Evolutionary conservation across 2,888 invertebrate genomes (phyloP).

Genomic region (Nephrotoma guestfalica): DNA sequence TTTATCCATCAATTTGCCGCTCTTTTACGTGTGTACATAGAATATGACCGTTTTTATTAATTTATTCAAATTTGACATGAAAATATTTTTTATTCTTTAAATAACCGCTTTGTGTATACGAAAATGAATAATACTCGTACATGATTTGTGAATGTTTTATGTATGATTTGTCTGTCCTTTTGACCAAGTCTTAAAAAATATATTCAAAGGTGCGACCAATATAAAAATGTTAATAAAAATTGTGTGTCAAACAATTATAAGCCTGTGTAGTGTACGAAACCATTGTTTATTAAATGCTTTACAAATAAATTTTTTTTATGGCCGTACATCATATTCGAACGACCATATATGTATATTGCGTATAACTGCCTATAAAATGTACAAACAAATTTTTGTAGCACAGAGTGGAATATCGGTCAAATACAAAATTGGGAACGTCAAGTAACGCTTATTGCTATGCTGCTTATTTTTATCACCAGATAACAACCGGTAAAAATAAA

Average conservation of each 20-base stretch:
- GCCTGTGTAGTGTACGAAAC: background rate
- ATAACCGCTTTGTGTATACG: background rate
- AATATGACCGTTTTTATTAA: background rate
- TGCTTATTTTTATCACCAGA: too few species aligned
- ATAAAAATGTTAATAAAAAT: background rate
- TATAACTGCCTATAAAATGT: too few species aligned
- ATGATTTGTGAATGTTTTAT: background rate
- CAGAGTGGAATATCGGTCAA: too few species aligned
- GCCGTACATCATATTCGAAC: too few species aligned
- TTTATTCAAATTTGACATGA: background rate
- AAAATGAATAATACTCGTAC: too few species aligned
- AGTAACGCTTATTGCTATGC: too few species aligned
- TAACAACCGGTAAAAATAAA: too few species aligned
- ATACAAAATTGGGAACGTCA: too few species aligned
- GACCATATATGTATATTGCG: too few species aligned
- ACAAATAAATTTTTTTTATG: too few species aligned
- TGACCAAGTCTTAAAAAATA: background rate
- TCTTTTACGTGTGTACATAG: background rate
- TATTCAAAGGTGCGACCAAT: background rate
- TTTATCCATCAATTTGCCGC: background rate
- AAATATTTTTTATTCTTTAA: background rate
- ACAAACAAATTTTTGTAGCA: too few species aligned
- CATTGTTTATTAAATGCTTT: background rate
- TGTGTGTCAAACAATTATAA: background rate
- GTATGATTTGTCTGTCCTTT: background rate